A percentile compares a stretch with the other conserved stretches of the same genome.
These are phyloP conservation scores for Acanthaster planci DNA, from an alignment of 35 echinoderm and acorn worm species.

Conservation along the genomic window DNA sequence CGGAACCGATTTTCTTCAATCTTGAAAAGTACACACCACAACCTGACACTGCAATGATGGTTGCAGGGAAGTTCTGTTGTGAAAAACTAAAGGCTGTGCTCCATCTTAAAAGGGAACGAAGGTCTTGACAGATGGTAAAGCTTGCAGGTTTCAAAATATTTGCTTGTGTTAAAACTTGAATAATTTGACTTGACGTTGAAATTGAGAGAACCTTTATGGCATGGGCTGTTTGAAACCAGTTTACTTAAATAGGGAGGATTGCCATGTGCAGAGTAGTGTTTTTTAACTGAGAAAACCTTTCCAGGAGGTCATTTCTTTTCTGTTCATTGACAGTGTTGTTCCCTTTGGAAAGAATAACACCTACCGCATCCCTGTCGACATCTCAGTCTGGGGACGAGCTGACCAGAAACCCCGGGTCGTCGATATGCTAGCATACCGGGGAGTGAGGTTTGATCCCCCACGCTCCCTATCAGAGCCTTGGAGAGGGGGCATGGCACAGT, in stretches of 20 bases:
- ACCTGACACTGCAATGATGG: too few species aligned
- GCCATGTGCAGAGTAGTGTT: too few species aligned
- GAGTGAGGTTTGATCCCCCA: conserved; percentile 17
- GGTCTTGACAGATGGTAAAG: too few species aligned
- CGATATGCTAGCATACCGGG: conserved; percentile 36
- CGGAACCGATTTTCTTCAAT: too few species aligned
- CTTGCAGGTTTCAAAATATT: too few species aligned
- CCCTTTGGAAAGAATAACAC: conserved; percentile 72
- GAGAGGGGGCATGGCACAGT: neutral
- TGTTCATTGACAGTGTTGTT: conserved; percentile 59
- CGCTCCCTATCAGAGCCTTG: neutral
- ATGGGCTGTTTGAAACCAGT: neutral
- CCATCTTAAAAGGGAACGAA: too few species aligned
- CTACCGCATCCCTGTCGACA: conserved; percentile 78
- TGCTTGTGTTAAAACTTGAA: too few species aligned
- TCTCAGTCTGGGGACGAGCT: conserved; percentile 67
- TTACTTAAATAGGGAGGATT: neutral
- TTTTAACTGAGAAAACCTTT: neutral
- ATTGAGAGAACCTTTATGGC: too few species aligned
- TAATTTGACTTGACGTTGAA: too few species aligned
- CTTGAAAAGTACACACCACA: too few species aligned
- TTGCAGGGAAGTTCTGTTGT: too few species aligned
- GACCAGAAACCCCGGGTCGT: conserved; percentile 50
- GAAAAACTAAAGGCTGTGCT: too few species aligned
- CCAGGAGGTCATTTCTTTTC: neutral